These are phyloP conservation scores for Vulpes lagopus DNA, from an alignment of 2,113 vertebrate genomes.

Conservation along the genomic window DNA sequence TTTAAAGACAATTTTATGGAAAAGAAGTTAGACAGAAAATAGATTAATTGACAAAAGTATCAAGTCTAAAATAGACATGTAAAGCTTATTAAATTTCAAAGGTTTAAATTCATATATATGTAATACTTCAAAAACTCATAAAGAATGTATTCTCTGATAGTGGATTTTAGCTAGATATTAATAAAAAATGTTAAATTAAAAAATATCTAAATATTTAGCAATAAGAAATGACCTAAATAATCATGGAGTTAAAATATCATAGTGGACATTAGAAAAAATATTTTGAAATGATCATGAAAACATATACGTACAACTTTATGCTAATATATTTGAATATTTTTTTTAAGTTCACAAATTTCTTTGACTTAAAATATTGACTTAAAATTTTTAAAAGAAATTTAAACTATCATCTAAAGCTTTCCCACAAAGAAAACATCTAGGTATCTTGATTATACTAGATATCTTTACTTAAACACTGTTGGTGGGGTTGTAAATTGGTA, in stretches of 20 bases:
- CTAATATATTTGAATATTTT: neutral
- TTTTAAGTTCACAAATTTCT: neutral
- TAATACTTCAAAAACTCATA: neutral
- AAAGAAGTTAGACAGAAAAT: neutral
- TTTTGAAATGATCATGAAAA: neutral
- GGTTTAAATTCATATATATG: neutral
- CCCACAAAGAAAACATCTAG: neutral
- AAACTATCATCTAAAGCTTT: neutral
- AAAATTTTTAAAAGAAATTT: neutral
- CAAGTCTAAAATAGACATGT: neutral
- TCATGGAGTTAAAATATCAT: neutral
- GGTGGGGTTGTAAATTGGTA: neutral
- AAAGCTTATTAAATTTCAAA: constrained; percentile 28
- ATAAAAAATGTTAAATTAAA: neutral
- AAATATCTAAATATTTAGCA: neutral
- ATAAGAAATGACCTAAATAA: neutral
- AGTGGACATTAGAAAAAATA: neutral
- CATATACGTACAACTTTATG: neutral
- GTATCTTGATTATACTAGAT: neutral
- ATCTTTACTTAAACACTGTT: neutral
- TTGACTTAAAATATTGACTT: neutral
- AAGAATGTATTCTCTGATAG: neutral
- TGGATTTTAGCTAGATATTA: constrained; percentile 22
- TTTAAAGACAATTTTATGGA: neutral
- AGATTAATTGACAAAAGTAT: neutral